A percentile compares a stretch with the other conserved stretches of the same genome.
These are phyloP conservation scores for Cerastoderma edule DNA, from an alignment of 2,888 invertebrate genomes.

Conservation along the genomic window DNA sequence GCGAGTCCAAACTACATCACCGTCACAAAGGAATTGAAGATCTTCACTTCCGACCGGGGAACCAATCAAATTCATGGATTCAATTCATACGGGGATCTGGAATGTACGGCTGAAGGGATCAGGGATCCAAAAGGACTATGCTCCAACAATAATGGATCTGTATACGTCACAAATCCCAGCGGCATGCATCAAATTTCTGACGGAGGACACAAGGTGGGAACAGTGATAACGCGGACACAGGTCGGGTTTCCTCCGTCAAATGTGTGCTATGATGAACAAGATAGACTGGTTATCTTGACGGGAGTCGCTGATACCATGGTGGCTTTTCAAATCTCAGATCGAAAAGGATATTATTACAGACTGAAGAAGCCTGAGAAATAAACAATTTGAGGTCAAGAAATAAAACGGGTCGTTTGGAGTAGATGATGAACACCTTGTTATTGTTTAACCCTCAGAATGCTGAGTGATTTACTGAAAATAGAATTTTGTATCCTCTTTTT, in stretches of 20 bases:
- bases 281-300: slow-evolving; percentile 36
- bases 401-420: too few relatives aligned
- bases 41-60: slow-evolving; percentile 49
- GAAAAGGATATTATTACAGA: slow-evolving; percentile 15
- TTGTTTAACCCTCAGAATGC: too few relatives aligned
- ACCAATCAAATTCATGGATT: slow-evolving; percentile 46
- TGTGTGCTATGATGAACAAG: slow-evolving; percentile 48
- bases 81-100: slow-evolving; percentile 35
- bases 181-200: slow-evolving; percentile 49
- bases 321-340: slow-evolving; percentile 36
- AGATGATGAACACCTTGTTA: too few relatives aligned
- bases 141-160: slow-evolving; percentile 32
- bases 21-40: slow-evolving; percentile 39
- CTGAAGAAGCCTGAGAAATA: slow-evolving; percentile 12
- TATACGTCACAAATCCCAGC: slow-evolving; percentile 44
- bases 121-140: slow-evolving; percentile 47
- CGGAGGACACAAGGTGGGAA: slow-evolving; percentile 40
- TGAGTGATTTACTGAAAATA: too few relatives aligned
- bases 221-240: slow-evolving; percentile 44
- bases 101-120: slow-evolving; percentile 28
- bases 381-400: too few relatives aligned
- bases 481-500: too few relatives aligned
- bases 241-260: slow-evolving; percentile 40
- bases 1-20: slow-evolving; percentile 34
- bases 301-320: slow-evolving; percentile 43